Base-by-base conservation (phyloP, 1,140 invertebrate genomes). In the Himalopsyche phryganea region DNA sequence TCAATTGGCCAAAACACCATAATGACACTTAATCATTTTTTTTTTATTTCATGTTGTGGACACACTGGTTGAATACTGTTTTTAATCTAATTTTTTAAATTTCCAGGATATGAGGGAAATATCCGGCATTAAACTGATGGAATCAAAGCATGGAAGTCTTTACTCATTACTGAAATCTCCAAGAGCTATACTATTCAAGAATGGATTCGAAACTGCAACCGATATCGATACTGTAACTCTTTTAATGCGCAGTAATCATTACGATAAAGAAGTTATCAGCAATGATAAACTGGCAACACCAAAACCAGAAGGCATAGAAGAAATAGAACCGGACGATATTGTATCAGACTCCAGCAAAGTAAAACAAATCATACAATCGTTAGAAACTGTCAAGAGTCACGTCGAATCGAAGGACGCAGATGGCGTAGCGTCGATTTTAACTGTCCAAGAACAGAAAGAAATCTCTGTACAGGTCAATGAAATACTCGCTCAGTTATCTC, bases 91-190 rank as follows among this genome's bases (percentile, higher is more conserved):
- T 38, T 36, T 48, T 36, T 47, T 15, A 3, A n/a, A 36, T 7
- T 59, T 75, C 50, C 63, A 78, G 76, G 72, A 78, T 52, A 71
- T 78, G 44, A 65, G 70, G 41, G 70, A 76, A 60, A 65, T 66
- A 6, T 75, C 73, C 19, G 67, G 74, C 32, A 61, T 71, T 6
- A 66, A 69, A 19, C 69, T 71, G 65, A 77, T 77, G 75, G 65
- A 74, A 68, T 64, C 68, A 41, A 45, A 65, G 19, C 65, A 76
- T 50, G 74, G 75, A 6, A 66, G 69, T 23, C 68, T 71, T 11
- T 76, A 75, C 53, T 78, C 76, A 4, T 67, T 73, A 55, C 66
- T 68, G 0, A 66, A 71, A 49, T 75, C 75, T 46, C 71, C 71
- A 0, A 66, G 73, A 60, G 74, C 76, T 0, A 49, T 71, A 6